Evolutionary conservation across 1,140 invertebrate species (phyloP).

Genomic region (Plectrocnemia conspersa): DNA sequence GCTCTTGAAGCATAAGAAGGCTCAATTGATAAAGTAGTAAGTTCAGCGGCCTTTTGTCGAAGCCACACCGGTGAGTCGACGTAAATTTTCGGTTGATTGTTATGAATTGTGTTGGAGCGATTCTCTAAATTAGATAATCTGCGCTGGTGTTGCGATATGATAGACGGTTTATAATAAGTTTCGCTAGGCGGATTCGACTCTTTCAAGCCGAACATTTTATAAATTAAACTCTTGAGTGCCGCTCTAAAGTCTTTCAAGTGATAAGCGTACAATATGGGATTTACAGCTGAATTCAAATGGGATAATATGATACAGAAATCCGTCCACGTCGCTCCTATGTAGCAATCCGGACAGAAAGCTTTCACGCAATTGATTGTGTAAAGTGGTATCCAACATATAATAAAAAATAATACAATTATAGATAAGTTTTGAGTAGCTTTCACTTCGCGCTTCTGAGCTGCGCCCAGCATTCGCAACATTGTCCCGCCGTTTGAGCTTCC

Average conservation of each 20-base stretch:
- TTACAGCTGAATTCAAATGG: slow-evolving; percentile 83
- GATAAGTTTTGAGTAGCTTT: slow-evolving; percentile 87
- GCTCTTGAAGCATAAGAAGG: slow-evolving; percentile 36
- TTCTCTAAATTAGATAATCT: slow-evolving; percentile 26
- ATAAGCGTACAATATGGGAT: slow-evolving; percentile 84
- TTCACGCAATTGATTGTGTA: slow-evolving; percentile 87
- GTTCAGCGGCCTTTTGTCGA: slow-evolving; percentile 44
- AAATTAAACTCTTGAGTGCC: slow-evolving; percentile 64
- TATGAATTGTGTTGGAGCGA: slow-evolving; percentile 19
- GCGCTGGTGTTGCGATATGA: slow-evolving; percentile 34
- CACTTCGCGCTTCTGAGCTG: slow-evolving; percentile 78
- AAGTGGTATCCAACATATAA: slow-evolving; percentile 87
- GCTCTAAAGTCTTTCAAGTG: slow-evolving; percentile 80
- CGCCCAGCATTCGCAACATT: slow-evolving; percentile 72
- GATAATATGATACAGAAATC: slow-evolving; percentile 82
- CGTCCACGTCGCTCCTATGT: slow-evolving; percentile 64
- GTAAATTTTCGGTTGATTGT: slow-evolving; percentile 42
- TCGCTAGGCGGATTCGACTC: slow-evolving; percentile 39
- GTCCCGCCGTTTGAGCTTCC: slow-evolving; percentile 49
- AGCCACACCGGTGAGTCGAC: slow-evolving; percentile 50
- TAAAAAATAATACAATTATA: slow-evolving; percentile 87
- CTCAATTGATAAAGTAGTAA: slow-evolving; percentile 25
- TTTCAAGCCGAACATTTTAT: slow-evolving; percentile 51
- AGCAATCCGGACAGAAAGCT: slow-evolving; percentile 68
- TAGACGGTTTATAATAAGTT: slow-evolving; percentile 43